phyloP scores from a whole-genome alignment of 2,113 vertebrate genomes.

The Blennius ocellaris region DNA sequence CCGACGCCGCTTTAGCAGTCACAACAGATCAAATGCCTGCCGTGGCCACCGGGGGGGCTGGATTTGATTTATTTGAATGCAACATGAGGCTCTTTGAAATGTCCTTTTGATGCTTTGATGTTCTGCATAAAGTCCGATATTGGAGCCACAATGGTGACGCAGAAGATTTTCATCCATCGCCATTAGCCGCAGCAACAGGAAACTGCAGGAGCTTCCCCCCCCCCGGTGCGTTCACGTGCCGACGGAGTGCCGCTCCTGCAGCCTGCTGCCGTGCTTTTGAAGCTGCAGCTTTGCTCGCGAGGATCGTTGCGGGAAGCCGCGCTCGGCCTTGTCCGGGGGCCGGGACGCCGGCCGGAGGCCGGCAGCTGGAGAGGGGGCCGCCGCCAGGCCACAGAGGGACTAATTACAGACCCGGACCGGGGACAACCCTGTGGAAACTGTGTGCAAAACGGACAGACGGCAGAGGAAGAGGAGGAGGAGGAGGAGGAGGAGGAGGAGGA shows the following conservation, averaged over 20 bases:
- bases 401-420: slow-evolving; percentile 71
- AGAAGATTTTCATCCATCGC: too few species aligned
- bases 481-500: slow-evolving; percentile 6
- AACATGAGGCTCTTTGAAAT: too few species aligned
- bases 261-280: too few species aligned
- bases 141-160: too few species aligned
- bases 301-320: slow-evolving; percentile 59
- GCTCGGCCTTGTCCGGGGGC: slow-evolving; percentile 34
- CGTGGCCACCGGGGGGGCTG: too few species aligned
- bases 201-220: background rate
- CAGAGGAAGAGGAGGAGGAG: slow-evolving; percentile 27
- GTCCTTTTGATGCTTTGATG: too few species aligned
- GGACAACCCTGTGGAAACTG: slow-evolving; percentile 76
- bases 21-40: too few species aligned
- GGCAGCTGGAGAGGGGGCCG: slow-evolving; percentile 51
- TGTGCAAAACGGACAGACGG: slow-evolving; percentile 64
- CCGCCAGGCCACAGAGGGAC: slow-evolving; percentile 68
- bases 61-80: too few species aligned
- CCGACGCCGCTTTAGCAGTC: too few species aligned
- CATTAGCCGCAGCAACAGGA: background rate
- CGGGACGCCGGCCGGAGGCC: slow-evolving; percentile 42
- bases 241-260: slow-evolving; percentile 11
- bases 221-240: slow-evolving; percentile 13
- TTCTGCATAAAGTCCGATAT: too few species aligned
- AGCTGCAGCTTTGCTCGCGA: slow-evolving; percentile 34